Percentiles rank a stretch among this genome's conserved stretches.
phyloP scores from a whole-genome alignment of 2,113 vertebrate genomes.

The Heteronetta atricapilla region DNA sequence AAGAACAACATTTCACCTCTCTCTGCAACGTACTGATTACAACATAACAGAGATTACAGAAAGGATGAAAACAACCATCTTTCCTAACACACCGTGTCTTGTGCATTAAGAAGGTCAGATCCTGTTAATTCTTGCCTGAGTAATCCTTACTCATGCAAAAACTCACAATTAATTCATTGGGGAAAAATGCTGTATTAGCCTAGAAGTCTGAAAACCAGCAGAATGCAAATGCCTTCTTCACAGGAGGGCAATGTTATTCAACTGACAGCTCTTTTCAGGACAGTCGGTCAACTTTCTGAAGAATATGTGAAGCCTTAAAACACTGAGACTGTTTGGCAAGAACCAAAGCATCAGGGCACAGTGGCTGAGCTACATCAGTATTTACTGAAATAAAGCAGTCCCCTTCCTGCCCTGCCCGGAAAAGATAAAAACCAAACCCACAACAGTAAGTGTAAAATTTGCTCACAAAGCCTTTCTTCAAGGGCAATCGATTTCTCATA shows the following conservation, averaged over 20 bases:
- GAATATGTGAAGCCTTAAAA: neutral
- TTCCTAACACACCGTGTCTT: neutral
- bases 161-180: constrained; percentile 38
- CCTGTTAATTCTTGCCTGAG: constrained; percentile 34
- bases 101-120: constrained; percentile 10
- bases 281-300: neutral
- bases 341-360: neutral
- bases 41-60: neutral
- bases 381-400: neutral
- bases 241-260: neutral
- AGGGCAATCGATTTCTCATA: neutral
- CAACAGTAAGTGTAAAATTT: neutral
- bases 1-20: neutral
- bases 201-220: constrained; percentile 29
- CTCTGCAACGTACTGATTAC: neutral
- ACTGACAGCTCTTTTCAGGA: neutral
- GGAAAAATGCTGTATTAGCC: constrained; percentile 25
- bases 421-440: neutral
- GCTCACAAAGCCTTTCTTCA: neutral
- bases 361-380: neutral
- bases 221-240: constrained; percentile 1
- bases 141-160: constrained; percentile 54
- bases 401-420: neutral
- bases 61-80: neutral
- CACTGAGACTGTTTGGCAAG: neutral